A percentile compares a stretch with the other conserved stretches of the same genome.
These are phyloP conservation scores for Goniozus legneri DNA, from an alignment of 1,140 invertebrate genomes.

Conservation along the genomic window DNA sequence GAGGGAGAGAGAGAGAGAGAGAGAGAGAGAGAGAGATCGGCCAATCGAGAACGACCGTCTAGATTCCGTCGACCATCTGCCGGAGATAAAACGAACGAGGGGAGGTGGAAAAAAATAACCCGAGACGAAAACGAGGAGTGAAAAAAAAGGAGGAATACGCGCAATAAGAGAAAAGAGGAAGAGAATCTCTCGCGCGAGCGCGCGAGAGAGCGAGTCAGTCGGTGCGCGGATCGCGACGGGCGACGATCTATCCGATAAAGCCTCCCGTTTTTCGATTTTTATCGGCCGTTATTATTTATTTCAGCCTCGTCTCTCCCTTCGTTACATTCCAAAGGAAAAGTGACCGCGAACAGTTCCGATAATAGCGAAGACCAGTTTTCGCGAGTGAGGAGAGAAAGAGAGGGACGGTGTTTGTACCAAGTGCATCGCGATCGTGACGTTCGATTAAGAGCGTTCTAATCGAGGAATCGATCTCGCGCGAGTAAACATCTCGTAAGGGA, in stretches of 20 bases:
- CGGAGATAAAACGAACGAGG: conserved; percentile 1
- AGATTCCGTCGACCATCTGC: conserved; percentile 6
- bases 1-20: neutral
- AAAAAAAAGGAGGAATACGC: neutral
- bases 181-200: too few relatives aligned
- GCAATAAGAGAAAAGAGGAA: neutral
- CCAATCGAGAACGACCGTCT: neutral
- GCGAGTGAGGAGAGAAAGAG: neutral
- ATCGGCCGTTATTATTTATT: too few relatives aligned
- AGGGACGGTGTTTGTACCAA: neutral
- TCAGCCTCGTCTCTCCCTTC: too few relatives aligned
- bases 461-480: too few relatives aligned
- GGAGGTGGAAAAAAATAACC: neutral
- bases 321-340: too few relatives aligned
- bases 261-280: too few relatives aligned
- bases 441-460: neutral
- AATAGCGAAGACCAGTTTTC: too few relatives aligned
- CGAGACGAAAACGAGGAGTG: neutral
- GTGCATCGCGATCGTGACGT: conserved; percentile 2
- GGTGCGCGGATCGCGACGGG: too few relatives aligned
- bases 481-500: too few relatives aligned
- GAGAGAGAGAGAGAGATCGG: neutral
- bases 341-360: too few relatives aligned
- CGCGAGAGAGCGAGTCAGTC: too few relatives aligned
- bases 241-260: too few relatives aligned